Evolutionary conservation across 2,888 invertebrate species (phyloP).

Genomic region (Tryphoninae sp.): DNA sequence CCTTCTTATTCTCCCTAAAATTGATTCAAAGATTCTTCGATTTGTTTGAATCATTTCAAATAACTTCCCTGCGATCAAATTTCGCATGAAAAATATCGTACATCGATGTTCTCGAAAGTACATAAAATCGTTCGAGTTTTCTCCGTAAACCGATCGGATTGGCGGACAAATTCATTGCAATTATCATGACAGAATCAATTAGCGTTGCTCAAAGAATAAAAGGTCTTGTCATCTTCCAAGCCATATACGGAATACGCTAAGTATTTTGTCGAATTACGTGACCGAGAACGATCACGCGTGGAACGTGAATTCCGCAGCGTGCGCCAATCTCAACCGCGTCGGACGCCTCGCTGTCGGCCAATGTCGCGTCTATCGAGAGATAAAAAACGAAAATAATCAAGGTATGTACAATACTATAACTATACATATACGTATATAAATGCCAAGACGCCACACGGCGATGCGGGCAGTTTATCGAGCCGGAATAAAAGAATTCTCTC

Average conservation of each 20-base stretch:
- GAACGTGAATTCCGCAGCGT: constrained; percentile 30
- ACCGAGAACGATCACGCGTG: constrained; percentile 37
- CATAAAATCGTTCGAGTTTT: constrained; percentile 11
- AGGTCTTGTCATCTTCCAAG: constrained; percentile 32
- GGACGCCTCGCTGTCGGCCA: neutral
- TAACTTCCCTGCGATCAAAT: neutral
- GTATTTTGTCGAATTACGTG: constrained; percentile 61
- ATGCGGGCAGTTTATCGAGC: constrained; percentile 38
- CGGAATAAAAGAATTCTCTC: constrained; percentile 15
- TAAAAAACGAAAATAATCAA: neutral
- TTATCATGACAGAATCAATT: constrained; percentile 58
- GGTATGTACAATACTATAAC: constrained; percentile 45
- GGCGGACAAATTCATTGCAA: constrained; percentile 54
- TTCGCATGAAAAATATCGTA: neutral
- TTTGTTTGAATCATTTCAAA: too few species aligned
- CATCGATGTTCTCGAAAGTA: neutral
- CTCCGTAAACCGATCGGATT: constrained; percentile 25
- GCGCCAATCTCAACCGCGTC: neutral
- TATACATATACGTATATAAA: too few species aligned
- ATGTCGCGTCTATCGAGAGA: constrained; percentile 7
- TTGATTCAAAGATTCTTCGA: too few species aligned
- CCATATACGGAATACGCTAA: constrained; percentile 11
- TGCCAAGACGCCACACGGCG: constrained; percentile 34
- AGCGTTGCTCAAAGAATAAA: constrained; percentile 38
- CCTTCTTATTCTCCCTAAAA: too few species aligned